Base-by-base conservation (phyloP, 2,797 vertebrate genomes). In the Neoniphon sammara region DNA sequence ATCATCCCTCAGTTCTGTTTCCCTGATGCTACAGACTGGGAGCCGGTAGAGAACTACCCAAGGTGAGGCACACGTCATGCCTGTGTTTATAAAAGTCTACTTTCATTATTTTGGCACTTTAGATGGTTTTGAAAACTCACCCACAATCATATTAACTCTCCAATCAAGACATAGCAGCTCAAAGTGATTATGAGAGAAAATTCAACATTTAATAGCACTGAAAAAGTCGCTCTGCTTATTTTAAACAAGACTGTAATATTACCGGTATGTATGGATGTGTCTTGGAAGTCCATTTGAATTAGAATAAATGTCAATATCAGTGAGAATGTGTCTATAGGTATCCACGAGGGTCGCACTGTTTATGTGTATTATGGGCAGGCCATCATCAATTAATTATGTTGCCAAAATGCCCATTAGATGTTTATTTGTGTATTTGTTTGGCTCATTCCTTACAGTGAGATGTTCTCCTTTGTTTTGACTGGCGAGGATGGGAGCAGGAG, bases 1-100 rank as follows among this genome's bases (percentile, higher is more conserved):
- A 95, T 95, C 56, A 96, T 97, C 81, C 96, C 96, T 49, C 96
- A 96, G 72, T 97, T 97, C 91, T 97, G 96, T 66, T 97, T 97
- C 86, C 96, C 96, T 0, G 96, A 97, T 46, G 94, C 94, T 23
- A 96, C 94, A 87, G 95, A 96, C 78, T 97, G 96, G 96, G 90
- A 91, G 47, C 95, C 95, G 0, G 93, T 96, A 74, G 94, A 95
- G 78, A 94, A 92, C 56, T 95, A 95, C 85, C 90, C 94, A 80
- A 97, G 96, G 96, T 96, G 75, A 85, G 68, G 27, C 9, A 17
- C n/a, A 17, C 30, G 4, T 27, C 25, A 27, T 27, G 25, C 25
- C 25, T 27, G 25, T 27, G 25, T 27, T 27, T 27, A 27, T 27
- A 27, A 27, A 27, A 27, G 4, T 27, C 25, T 27, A 27, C 25